Conservation (phyloP, 2,888 invertebrate genomes). For the Plebejus melissa region DNA sequence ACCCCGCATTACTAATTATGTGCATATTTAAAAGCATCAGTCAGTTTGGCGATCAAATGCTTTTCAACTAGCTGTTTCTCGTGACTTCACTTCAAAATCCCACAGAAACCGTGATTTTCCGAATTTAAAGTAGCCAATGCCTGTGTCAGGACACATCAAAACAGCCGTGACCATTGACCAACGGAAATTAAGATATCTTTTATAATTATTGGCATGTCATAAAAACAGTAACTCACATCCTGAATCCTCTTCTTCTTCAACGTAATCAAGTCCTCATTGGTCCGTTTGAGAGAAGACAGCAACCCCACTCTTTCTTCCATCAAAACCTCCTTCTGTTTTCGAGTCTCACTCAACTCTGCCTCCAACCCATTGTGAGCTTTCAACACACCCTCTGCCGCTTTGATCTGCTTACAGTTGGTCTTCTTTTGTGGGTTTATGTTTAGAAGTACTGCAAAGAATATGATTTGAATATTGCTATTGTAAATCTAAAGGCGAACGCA, state of each 20-base stretch:
- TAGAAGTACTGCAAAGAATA: slow-evolving; percentile 37
- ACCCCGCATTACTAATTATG: no score
- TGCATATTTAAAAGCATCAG: no score
- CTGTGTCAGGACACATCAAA: no score
- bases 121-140: no score
- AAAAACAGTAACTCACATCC: slow-evolving; percentile 80
- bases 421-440: slow-evolving; percentile 66
- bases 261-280: slow-evolving; percentile 86
- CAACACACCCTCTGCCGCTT: slow-evolving; percentile 65
- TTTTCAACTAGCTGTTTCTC: no score
- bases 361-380: slow-evolving; percentile 66
- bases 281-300: slow-evolving; percentile 83
- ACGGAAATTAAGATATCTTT: no score
- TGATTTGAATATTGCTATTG: background rate
- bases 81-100: no score
- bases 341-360: slow-evolving; percentile 61
- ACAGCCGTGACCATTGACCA: no score
- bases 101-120: no score
- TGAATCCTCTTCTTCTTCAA: slow-evolving; percentile 88
- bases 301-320: slow-evolving; percentile 76
- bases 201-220: no score
- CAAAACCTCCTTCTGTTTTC: slow-evolving; percentile 69
- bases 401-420: slow-evolving; percentile 50
- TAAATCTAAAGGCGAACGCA: background rate
- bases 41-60: no score